A percentile compares a stretch with the other conserved stretches of the same genome.
Conservation (phyloP, 2,888 invertebrate species). For the Acleris cristana region DNA sequence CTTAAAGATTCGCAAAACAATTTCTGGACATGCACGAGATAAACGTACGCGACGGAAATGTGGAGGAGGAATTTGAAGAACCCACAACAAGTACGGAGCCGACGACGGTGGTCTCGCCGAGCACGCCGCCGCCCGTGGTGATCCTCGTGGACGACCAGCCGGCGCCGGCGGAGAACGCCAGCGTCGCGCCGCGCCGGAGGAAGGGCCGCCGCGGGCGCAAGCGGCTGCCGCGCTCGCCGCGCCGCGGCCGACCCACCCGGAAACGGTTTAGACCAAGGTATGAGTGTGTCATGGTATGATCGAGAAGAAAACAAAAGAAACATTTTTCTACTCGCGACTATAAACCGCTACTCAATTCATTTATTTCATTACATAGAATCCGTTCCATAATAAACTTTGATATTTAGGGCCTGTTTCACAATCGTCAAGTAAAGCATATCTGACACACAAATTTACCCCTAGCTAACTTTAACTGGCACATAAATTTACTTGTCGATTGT, state of each 20-base stretch:
- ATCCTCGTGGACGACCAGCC: constrained; percentile 79
- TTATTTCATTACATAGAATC: too few species aligned
- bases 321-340: too few species aligned
- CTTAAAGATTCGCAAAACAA: constrained; percentile 85
- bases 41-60: constrained; percentile 72
- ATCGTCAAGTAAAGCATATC: too few species aligned
- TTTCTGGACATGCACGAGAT: constrained; percentile 88
- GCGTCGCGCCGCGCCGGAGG: constrained; percentile 57
- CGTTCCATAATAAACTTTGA: neutral
- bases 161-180: constrained; percentile 65
- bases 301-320: too few species aligned
- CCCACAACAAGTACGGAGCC: constrained; percentile 66
- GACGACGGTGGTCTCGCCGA: constrained; percentile 59
- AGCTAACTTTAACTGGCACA: too few species aligned
- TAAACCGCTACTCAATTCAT: too few species aligned
- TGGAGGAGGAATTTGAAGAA: constrained; percentile 65
- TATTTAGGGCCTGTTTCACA: too few species aligned
- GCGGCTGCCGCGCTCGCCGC: constrained; percentile 70
- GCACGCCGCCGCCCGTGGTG: constrained; percentile 69
- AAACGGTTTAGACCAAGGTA: constrained; percentile 79
- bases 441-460: too few species aligned
- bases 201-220: constrained; percentile 70
- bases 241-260: constrained; percentile 74
- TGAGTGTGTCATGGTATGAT: neutral
- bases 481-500: too few species aligned